These are phyloP conservation scores for Acrocephalus kingi DNA, from an alignment of 2,113 vertebrate species.

Conservation along the genomic window DNA sequence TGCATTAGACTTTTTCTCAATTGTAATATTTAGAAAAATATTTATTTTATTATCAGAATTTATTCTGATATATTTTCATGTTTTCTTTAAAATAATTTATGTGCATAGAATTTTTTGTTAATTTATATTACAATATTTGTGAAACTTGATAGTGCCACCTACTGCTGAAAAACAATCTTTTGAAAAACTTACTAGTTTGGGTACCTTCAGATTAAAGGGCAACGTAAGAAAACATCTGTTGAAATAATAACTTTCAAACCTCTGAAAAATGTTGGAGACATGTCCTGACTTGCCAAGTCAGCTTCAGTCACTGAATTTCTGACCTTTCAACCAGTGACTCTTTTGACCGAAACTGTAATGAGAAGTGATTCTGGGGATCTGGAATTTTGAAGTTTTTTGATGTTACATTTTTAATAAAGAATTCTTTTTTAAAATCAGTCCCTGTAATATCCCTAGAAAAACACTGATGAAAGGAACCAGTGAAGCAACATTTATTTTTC, in stretches of 20 bases:
- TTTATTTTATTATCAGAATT: not conserved
- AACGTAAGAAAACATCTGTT: not conserved
- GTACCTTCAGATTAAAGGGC: not conserved
- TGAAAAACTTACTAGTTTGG: not conserved
- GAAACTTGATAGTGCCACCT: constrained; percentile 61
- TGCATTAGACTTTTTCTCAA: not conserved
- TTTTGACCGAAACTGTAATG: not conserved
- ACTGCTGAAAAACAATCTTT: constrained; percentile 37
- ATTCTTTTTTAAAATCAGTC: not conserved
- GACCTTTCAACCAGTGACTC: not conserved
- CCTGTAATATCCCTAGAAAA: not conserved
- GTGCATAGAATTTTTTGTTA: not conserved
- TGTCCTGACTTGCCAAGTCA: not conserved
- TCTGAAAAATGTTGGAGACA: not conserved
- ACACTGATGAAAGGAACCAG: not conserved
- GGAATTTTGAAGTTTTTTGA: not conserved
- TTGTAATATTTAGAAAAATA: not conserved
- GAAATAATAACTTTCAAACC: not conserved
- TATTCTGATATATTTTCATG: not conserved
- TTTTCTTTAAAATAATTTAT: not conserved
- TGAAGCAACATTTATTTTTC: not conserved
- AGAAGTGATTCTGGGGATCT: not conserved
- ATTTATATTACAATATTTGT: not conserved
- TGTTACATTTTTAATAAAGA: not conserved
- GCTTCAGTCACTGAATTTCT: not conserved